Percentiles rank a stretch among this genome's conserved stretches.
These are phyloP conservation scores for Mus minutoides DNA, from an alignment of 2,797 vertebrate genomes.

Conservation along the genomic window DNA sequence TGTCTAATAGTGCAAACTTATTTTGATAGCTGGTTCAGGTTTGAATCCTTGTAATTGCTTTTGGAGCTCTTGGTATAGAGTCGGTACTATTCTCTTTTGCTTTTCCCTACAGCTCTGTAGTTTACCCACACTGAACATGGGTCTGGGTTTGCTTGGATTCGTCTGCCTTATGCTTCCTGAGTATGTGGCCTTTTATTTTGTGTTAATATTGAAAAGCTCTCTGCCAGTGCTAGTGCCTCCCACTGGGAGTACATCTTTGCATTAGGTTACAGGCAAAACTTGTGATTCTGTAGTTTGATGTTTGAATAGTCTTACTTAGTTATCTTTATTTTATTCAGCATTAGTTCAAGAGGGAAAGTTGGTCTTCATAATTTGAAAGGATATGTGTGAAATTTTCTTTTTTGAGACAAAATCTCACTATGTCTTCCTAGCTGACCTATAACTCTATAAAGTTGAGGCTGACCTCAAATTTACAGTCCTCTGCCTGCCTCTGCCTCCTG, in stretches of 20 bases:
- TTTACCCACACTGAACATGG: background rate
- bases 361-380: slow-evolving; percentile 32
- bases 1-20: background rate
- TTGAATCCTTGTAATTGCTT: background rate
- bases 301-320: slow-evolving; percentile 20
- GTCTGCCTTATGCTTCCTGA: slow-evolving; percentile 14
- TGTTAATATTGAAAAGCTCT: background rate
- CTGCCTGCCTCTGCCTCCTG: background rate
- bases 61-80: background rate
- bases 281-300: slow-evolving; percentile 9
- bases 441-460: background rate
- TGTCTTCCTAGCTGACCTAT: background rate
- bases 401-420: background rate
- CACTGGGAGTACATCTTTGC: background rate
- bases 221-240: background rate
- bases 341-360: slow-evolving; percentile 6
- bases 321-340: slow-evolving; percentile 5
- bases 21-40: background rate
- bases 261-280: background rate
- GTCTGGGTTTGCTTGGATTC: slow-evolving; percentile 2
- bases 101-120: background rate
- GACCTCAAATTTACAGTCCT: background rate
- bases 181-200: slow-evolving; percentile 19
- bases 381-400: background rate
- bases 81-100: background rate